Evolutionary conservation across 2,797 vertebrate species (phyloP).

Genomic region (Phoeniculus purpureus): DNA sequence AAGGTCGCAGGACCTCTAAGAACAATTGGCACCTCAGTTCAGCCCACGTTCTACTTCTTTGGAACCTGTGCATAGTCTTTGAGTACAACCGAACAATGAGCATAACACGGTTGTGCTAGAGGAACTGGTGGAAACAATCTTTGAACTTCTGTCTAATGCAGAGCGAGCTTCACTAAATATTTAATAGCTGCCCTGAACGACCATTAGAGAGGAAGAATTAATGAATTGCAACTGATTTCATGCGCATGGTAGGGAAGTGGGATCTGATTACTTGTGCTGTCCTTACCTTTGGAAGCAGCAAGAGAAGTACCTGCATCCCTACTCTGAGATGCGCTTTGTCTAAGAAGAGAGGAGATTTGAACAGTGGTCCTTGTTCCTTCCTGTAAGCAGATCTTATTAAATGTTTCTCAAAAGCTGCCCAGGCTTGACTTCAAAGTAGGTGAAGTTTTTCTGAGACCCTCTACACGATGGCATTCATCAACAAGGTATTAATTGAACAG

Average conservation of each 20-base stretch:
- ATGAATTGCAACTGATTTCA: neutral
- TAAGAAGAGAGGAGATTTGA: neutral
- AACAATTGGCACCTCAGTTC: neutral
- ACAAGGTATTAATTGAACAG: neutral
- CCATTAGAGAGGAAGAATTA: neutral
- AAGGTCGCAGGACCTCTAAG: neutral
- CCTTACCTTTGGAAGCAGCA: neutral
- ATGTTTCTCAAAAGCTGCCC: neutral
- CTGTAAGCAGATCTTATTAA: neutral
- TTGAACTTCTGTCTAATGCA: neutral
- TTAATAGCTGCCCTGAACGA: neutral
- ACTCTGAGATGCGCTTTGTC: neutral
- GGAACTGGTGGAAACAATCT: neutral
- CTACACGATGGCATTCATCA: neutral
- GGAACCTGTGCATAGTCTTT: neutral
- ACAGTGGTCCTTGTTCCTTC: neutral
- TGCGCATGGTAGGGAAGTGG: neutral
- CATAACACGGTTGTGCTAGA: neutral
- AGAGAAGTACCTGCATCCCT: neutral
- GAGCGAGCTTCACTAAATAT: neutral
- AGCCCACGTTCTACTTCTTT: neutral
- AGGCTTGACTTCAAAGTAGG: neutral
- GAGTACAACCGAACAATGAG: neutral
- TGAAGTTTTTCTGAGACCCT: neutral
- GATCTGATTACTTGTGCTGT: neutral